These are phyloP conservation scores for Poeciliopsis occidentalis DNA, from an alignment of 2,113 vertebrate species.

Conservation along the genomic window DNA sequence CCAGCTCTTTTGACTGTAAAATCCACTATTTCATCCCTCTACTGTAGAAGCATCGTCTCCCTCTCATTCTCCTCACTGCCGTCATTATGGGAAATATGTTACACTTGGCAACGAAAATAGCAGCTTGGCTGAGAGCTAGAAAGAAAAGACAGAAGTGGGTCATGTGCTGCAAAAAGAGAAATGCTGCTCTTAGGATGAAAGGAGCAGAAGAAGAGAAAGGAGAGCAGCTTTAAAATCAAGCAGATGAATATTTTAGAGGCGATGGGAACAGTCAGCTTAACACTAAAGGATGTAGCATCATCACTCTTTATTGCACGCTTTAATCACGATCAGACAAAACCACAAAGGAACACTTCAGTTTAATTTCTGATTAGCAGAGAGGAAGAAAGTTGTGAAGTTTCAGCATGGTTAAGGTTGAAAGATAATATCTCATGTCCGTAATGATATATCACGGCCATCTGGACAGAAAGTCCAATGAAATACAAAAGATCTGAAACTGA, in stretches of 20 bases:
- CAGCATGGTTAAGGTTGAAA: neutral
- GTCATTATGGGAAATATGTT: slow-evolving; percentile 75
- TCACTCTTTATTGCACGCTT: neutral
- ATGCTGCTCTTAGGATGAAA: slow-evolving; percentile 18
- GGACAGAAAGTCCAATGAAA: too few species aligned
- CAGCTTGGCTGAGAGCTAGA: slow-evolving; percentile 57
- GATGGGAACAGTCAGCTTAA: neutral
- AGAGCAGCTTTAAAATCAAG: slow-evolving; percentile 25
- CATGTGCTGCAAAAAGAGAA: slow-evolving; percentile 49
- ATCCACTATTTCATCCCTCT: slow-evolving; percentile 13
- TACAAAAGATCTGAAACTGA: too few species aligned
- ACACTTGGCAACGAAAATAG: slow-evolving; percentile 73
- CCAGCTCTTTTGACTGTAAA: slow-evolving; percentile 15
- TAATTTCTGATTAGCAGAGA: neutral
- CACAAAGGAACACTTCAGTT: neutral
- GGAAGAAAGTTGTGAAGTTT: neutral
- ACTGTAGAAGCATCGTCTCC: slow-evolving; percentile 35
- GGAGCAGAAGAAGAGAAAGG: slow-evolving; percentile 28
- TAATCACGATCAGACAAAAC: neutral
- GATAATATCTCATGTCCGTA: too few species aligned
- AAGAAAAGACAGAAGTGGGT: slow-evolving; percentile 74
- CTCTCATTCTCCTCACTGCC: slow-evolving; percentile 40
- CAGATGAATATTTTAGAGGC: slow-evolving; percentile 9
- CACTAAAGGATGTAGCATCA: neutral
- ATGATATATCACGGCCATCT: too few species aligned